A percentile compares a stretch with the other conserved stretches of the same genome.
These are phyloP conservation scores for Colaptes auratus DNA, from an alignment of 2,113 vertebrate species.

Conservation along the genomic window DNA sequence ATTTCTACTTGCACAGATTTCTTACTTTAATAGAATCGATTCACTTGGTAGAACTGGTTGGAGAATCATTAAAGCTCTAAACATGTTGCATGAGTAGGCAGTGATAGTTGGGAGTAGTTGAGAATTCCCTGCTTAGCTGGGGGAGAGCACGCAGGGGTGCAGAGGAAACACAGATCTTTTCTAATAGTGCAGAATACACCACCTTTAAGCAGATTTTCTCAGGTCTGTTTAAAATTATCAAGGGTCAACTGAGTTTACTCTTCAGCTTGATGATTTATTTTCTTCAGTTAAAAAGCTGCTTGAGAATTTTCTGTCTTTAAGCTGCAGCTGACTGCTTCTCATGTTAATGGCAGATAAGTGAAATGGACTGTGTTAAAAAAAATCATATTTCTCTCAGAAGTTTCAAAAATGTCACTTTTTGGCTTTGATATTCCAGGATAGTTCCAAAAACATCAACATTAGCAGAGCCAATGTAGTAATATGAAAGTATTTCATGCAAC, in stretches of 20 bases:
- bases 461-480: not conserved
- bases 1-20: not conserved
- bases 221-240: not conserved
- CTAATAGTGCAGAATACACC: not conserved
- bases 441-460: not conserved
- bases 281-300: not conserved
- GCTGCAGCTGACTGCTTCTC: not conserved
- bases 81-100: not conserved
- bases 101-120: not conserved
- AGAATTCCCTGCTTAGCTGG: not conserved
- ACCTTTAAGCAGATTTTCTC: not conserved
- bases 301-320: not conserved
- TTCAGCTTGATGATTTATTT: not conserved
- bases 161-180: not conserved
- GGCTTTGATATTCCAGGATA: not conserved
- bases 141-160: not conserved
- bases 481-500: not conserved
- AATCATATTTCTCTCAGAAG: not conserved
- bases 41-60: not conserved
- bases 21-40: not conserved
- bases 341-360: not conserved
- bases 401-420: not conserved
- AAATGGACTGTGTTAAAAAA: not conserved
- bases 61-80: not conserved
- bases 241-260: not conserved